phyloP scores from a whole-genome alignment of 1,140 invertebrate species.

The Lordiphosa collinella region DNA sequence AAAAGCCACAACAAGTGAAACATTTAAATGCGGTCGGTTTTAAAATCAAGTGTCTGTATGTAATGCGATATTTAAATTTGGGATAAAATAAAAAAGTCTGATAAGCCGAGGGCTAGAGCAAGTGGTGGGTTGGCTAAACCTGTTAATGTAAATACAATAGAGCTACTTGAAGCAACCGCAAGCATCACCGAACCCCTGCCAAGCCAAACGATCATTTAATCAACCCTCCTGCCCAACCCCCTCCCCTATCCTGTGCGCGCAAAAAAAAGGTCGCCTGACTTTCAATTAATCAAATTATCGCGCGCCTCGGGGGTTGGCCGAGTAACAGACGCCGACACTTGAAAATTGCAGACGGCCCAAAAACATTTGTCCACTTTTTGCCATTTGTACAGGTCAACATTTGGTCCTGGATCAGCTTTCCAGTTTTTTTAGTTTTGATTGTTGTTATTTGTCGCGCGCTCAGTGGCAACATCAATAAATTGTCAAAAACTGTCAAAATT shows the following conservation, averaged over 20 bases:
- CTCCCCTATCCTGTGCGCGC: conserved; percentile 9
- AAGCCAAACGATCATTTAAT: conserved; percentile 49
- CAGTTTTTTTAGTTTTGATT: conserved; percentile 31
- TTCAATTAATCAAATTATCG: conserved; percentile 77
- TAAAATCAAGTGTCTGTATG: conserved; percentile 71
- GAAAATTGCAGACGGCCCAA: conserved; percentile 46
- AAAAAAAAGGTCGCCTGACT: conserved; percentile 66
- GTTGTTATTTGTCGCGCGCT: conserved; percentile 62
- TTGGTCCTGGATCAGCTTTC: conserved; percentile 2
- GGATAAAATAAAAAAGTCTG: conserved; percentile 37
- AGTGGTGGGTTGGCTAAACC: conserved; percentile 48
- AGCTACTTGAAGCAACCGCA: conserved; percentile 50
- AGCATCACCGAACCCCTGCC: conserved; percentile 19
- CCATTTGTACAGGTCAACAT: conserved; percentile 64
- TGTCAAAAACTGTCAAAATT: conserved; percentile 74
- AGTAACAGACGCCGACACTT: conserved; percentile 20
- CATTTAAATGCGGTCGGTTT: conserved; percentile 59
- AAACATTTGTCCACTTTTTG: conserved; percentile 76
- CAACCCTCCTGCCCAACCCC: conserved; percentile 26
- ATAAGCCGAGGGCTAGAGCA: conserved; percentile 26
- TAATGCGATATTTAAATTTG: conserved; percentile 77
- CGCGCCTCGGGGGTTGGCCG: conserved; percentile 37
- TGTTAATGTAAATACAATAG: conserved; percentile 71
- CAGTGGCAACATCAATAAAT: conserved; percentile 64
- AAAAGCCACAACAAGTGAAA: conserved; percentile 49